phyloP scores from a whole-genome alignment of 2,888 invertebrate species.

The Stramonita haemastoma region DNA sequence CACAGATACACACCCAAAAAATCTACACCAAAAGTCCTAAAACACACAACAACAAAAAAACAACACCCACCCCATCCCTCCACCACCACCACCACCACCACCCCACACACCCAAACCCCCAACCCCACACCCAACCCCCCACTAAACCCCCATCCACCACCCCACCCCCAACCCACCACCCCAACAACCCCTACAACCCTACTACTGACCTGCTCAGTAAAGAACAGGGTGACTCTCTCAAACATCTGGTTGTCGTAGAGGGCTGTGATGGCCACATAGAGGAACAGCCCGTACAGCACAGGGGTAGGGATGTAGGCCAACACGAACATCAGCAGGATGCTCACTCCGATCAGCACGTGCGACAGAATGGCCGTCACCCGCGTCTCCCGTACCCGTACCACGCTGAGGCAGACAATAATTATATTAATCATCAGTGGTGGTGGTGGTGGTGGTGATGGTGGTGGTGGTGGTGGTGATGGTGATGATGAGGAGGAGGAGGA shows the following conservation, averaged over 20 bases:
- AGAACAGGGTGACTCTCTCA: slow-evolving; percentile 80
- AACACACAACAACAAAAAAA: not conserved
- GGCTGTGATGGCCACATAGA: slow-evolving; percentile 81
- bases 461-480: not conserved
- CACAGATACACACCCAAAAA: not conserved
- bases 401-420: slow-evolving; percentile 74
- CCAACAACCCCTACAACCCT: not conserved
- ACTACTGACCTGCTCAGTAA: slow-evolving; percentile 80
- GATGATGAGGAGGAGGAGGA: not conserved
- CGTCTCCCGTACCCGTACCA: slow-evolving; percentile 80
- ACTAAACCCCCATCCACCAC: not conserved
- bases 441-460: not conserved
- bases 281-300: slow-evolving; percentile 82
- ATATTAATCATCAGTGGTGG: not conserved
- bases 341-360: slow-evolving; percentile 81
- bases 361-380: slow-evolving; percentile 80
- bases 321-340: slow-evolving; percentile 79
- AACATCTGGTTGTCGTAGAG: slow-evolving; percentile 81
- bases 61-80: not conserved
- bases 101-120: not conserved
- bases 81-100: not conserved
- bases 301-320: slow-evolving; percentile 80
- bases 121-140: not conserved
- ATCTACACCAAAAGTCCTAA: not conserved
- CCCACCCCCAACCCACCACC: not conserved